Evolutionary conservation across 2,113 vertebrate species (phyloP).

Genomic region (Chamaetylas fuelleborni): DNA sequence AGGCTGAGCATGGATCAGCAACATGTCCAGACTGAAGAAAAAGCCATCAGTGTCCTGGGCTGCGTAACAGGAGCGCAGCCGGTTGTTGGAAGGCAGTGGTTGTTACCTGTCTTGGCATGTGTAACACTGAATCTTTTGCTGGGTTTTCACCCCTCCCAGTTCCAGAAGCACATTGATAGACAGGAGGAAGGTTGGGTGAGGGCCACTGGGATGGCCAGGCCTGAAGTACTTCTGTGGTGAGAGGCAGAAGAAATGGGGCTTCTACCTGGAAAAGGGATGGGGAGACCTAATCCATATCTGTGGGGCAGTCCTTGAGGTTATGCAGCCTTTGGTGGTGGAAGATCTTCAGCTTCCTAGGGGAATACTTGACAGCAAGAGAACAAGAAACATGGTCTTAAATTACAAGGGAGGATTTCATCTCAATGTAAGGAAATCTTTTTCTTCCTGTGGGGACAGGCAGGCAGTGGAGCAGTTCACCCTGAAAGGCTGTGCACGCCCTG

Average conservation of each 20-base stretch:
- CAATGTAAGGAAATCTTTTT: background rate
- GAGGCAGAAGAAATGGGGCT: background rate
- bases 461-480: background rate
- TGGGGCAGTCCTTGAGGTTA: background rate
- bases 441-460: background rate
- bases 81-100: background rate
- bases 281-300: background rate
- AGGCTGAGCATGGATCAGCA: background rate
- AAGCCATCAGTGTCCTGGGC: background rate
- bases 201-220: background rate
- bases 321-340: background rate
- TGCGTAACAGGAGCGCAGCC: background rate
- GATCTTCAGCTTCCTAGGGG: background rate
- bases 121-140: background rate
- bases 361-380: background rate
- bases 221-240: background rate
- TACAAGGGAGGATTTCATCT: background rate
- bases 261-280: background rate
- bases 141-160: background rate
- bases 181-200: background rate
- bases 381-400: background rate
- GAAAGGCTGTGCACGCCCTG: background rate
- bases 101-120: accelerated
- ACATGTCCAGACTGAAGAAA: background rate
- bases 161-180: background rate